A percentile compares a stretch with the other conserved stretches of the same genome.
Evolutionary conservation across 2,113 vertebrate species (phyloP).

Genomic region (Vicugna pacos): DNA sequence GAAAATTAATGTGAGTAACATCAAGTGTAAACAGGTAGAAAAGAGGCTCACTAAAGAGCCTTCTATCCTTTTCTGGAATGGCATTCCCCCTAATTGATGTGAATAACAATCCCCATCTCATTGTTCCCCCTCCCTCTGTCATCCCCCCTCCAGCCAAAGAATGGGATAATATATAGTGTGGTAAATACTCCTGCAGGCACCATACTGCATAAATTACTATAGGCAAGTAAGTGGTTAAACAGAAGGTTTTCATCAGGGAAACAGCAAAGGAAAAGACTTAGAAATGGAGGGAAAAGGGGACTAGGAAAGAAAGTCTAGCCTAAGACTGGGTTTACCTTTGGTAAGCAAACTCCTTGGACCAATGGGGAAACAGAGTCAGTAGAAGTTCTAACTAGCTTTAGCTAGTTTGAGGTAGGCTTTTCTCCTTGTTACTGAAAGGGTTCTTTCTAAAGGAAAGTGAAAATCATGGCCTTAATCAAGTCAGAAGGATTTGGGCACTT

Average conservation of each 20-base stretch:
- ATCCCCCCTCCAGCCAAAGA: neutral
- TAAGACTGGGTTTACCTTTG: neutral
- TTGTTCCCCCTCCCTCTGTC: too few relatives aligned
- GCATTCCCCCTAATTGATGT: neutral
- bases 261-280: neutral
- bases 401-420: neutral
- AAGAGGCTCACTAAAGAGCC: neutral
- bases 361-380: neutral
- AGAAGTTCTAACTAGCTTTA: neutral
- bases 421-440: neutral
- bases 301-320: neutral
- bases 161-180: neutral
- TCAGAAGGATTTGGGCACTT: neutral
- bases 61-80: neutral
- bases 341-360: neutral
- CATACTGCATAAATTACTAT: neutral
- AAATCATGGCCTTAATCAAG: neutral
- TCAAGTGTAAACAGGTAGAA: neutral
- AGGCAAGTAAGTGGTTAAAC: neutral
- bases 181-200: neutral
- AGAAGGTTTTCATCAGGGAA: neutral
- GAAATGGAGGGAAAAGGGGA: neutral
- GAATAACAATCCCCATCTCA: neutral
- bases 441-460: slow-evolving; percentile 1
- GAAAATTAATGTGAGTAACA: neutral